Evolutionary conservation across 2,797 vertebrate species (phyloP), one percentile per base, ranked within the genome.

Genomic region (Vespertilio murinus): DNA sequence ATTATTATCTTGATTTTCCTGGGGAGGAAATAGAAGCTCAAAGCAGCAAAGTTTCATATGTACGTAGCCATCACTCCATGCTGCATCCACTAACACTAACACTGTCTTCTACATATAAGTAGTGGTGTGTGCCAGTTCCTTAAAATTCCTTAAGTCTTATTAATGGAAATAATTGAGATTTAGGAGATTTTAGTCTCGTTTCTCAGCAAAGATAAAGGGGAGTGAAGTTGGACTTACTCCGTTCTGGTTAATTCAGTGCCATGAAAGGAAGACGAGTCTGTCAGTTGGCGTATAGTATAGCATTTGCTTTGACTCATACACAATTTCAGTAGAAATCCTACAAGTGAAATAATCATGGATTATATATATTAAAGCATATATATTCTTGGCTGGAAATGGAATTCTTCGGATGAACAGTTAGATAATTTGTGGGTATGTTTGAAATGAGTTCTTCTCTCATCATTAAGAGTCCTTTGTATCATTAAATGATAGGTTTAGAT

Each of bases 281-380:
- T 61, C n/a, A 90, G n/a, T 71, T 82, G 64, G 70, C 74, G 23
- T 38, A 70, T 82, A 88, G 28, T 38, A 70, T 82, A 88, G n/a
- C 52, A 83, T 94, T 94, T 93, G 11, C 67, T 93, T 95, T 8
- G 16, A 86, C 42, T 89, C 38, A 59, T 35, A 91, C 38, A 90
- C 54, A 90, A 33, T 87, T 93, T 81, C 33, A 94, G 69, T 86
- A 80, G 61, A 90, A 86, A 11, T 45, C 45, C 83, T 74, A 70
- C 5, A 9, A 74, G 33, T 22, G 69, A 79, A 47, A 22, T 92
- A 75, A 54, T 80, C 73, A 77, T 95, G 65, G 54, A 83, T 69
- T 97, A 45, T 81, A 89, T 70, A 61, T 87, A 95, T 91, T 90
- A 67, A 85, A n/a, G n/a, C n/a, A 40, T 38, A 64, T 90, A 45